Percentiles rank a stretch among this genome's conserved stretches.
Evolutionary conservation across 2,888 invertebrate genomes (phyloP).

Genomic region (Hyppa rectilinea): DNA sequence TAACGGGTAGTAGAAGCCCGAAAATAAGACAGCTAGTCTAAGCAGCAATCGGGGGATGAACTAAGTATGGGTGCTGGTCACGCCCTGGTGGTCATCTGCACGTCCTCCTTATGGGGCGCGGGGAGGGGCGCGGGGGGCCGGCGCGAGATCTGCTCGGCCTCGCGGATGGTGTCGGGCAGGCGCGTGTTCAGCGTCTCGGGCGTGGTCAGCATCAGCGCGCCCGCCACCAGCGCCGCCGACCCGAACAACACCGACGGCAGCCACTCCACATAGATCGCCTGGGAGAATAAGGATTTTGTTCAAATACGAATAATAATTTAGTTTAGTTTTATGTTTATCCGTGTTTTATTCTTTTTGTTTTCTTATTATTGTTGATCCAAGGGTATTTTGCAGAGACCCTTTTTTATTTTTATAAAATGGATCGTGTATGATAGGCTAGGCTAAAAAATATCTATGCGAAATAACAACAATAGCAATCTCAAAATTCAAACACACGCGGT

Average conservation of each 20-base stretch:
- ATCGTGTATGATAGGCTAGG: no score
- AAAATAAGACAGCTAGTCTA: neutral
- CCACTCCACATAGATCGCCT: constrained; percentile 89
- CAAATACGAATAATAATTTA: neutral
- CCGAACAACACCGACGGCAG: constrained; percentile 92
- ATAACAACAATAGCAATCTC: no score
- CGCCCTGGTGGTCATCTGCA: constrained; percentile 70
- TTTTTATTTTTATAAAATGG: no score
- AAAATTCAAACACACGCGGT: no score
- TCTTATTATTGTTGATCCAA: no score
- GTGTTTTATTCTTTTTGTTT: no score
- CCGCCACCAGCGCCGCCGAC: constrained; percentile 89
- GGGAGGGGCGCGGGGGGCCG: constrained; percentile 29
- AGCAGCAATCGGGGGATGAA: no score
- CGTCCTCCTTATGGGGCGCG: constrained; percentile 58
- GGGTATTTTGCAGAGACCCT: no score
- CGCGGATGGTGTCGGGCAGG: constrained; percentile 91
- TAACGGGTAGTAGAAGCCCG: neutral
- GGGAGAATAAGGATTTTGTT: constrained; percentile 23
- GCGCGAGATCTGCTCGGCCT: constrained; percentile 88
- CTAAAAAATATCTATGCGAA: no score
- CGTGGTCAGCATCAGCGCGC: constrained; percentile 90
- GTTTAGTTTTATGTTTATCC: no score
- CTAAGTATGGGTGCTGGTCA: constrained; percentile 36
- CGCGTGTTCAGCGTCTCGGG: constrained; percentile 92